Evolutionary conservation across 2,113 vertebrate genomes (phyloP).

Genomic region (Todiramphus saurophagus): DNA sequence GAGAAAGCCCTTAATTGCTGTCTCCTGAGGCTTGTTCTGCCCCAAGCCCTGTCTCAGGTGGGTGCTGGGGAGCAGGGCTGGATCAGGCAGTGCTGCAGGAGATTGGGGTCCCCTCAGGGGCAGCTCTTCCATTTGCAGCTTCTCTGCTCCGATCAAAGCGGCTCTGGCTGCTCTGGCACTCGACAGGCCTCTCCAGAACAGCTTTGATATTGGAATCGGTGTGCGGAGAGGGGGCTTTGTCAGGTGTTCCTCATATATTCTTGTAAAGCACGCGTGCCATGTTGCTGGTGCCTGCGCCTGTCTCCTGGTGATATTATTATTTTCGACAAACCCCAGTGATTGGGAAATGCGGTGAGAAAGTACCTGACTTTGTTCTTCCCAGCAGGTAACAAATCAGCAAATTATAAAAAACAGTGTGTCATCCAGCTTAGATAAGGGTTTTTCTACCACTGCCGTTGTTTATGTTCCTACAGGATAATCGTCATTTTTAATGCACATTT

Average conservation of each 20-base stretch:
- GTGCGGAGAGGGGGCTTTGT: not conserved
- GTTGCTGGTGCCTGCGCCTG: not conserved
- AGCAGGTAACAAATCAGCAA: not conserved
- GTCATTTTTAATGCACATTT: not conserved
- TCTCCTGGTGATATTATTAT: not conserved
- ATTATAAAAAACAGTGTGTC: not conserved
- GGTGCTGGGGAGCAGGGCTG: not conserved
- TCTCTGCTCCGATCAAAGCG: not conserved
- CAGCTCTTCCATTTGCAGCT: not conserved
- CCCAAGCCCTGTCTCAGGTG: too few species aligned
- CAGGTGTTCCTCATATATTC: not conserved
- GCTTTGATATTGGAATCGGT: not conserved
- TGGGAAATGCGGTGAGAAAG: not conserved
- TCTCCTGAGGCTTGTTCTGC: fast-evolving
- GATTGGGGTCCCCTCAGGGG: fast-evolving
- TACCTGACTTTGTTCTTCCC: not conserved
- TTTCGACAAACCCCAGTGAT: not conserved
- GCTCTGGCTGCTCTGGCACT: not conserved
- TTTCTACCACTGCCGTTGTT: not conserved
- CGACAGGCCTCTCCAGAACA: not conserved
- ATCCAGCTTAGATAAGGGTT: not conserved
- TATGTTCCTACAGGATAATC: not conserved
- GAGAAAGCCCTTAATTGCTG: not conserved
- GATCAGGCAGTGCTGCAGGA: fast-evolving
- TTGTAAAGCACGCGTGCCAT: not conserved